Evolutionary conservation across 2,797 vertebrate species (phyloP).

Genomic region (Hapalemur alaotrensis): DNA sequence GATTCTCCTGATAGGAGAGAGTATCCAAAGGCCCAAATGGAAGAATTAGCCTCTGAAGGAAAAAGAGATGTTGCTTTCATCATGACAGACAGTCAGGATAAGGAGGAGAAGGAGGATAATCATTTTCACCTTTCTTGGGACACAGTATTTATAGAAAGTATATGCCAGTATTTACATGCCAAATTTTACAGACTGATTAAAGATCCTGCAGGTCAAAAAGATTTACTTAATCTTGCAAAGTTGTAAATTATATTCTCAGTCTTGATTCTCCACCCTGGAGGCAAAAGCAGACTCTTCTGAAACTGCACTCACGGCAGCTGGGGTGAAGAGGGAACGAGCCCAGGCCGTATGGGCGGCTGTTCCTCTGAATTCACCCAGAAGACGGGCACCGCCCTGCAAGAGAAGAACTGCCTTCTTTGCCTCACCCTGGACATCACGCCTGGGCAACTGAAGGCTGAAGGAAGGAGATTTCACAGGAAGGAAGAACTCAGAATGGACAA

Average conservation of each 20-base stretch:
- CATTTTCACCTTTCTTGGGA: background rate
- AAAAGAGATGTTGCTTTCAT: background rate
- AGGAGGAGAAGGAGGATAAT: background rate
- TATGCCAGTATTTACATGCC: background rate
- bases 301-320: background rate
- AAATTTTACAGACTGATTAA: background rate
- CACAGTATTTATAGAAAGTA: background rate
- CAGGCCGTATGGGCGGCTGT: accelerated
- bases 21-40: background rate
- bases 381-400: background rate
- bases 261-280: background rate
- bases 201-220: background rate
- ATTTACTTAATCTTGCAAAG: background rate
- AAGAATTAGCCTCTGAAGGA: background rate
- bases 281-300: background rate
- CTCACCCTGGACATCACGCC: background rate
- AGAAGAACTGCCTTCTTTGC: background rate
- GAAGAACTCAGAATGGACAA: background rate
- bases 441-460: background rate
- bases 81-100: background rate
- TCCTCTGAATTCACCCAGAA: background rate
- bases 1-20: background rate
- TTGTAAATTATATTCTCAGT: background rate
- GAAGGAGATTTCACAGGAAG: background rate
- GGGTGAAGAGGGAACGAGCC: background rate